Base-by-base conservation (phyloP, 1,140 invertebrate genomes). In the Cyrtorhinus lividipennis region DNA sequence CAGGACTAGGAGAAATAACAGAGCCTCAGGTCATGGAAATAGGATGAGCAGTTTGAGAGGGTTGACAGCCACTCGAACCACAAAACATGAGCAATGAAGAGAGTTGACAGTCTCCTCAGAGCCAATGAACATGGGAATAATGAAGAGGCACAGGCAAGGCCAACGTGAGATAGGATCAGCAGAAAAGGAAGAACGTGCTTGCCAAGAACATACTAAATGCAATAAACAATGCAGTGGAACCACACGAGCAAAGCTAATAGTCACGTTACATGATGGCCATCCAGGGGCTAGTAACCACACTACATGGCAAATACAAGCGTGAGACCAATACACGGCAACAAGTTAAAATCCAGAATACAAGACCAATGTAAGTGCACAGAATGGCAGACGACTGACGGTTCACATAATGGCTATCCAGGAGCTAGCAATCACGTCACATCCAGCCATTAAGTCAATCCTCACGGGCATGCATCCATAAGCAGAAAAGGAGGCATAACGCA, bases 231-330 rank as follows among this genome's bases (percentile, higher is more conserved):
- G 20, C 20, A 53, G 48, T 53, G 20, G 48, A 53, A 53, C 48
- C 48, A 53, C 48, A 53, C 48, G 5, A 53, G 48, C 48, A 12
- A 53, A 53, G 48, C 12, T 53, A 53, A 53, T 53, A 53, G 48
- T 53, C 48, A 53, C 48, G 20, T 53, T 20, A 53, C 48, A 53
- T 53, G 20, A 53, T 53, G 48, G 48, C 48, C 48, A 53, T 53
- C 10, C 10, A 53, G 12, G n/a, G 48, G 48, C 48, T 53, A 53
- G 48, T 20, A 53, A 22, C 48, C 48, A 53, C 30, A 53, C 20
- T 53, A 53, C 48, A 53, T 53, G 48, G 20, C 20, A 53, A 12
- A 53, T 22, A 38, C 30, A 5, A 38, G 30, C 15, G 30, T 38
- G 15, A 38, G 15, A 53, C 48, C 48, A 53, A 12, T 53, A 53